Evolutionary conservation across 2,797 vertebrate species (phyloP).

Genomic region (Holocentrus rufus): DNA sequence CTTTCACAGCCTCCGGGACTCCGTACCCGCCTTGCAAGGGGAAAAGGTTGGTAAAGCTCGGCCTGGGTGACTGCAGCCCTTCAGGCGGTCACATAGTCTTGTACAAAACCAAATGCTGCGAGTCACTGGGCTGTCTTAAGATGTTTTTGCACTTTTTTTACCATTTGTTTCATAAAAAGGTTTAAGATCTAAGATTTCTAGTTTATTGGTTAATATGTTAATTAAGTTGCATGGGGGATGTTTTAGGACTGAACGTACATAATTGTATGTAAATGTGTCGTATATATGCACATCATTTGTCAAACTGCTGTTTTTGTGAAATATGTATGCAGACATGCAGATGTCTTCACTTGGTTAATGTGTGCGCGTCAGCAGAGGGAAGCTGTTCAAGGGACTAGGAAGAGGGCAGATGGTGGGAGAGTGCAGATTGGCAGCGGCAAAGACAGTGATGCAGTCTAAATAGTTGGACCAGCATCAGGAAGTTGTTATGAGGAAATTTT

Average conservation of each 20-base stretch:
- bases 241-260: background rate
- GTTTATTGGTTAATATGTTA: background rate
- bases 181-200: background rate
- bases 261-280: background rate
- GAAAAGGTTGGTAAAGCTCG: constrained; percentile 93
- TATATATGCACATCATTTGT: background rate
- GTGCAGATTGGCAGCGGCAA: constrained; percentile 54
- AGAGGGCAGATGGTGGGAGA: constrained; percentile 49
- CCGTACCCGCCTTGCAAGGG: constrained; percentile 96
- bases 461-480: constrained; percentile 70
- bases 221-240: background rate
- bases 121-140: constrained; percentile 11
- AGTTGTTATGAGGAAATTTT: constrained; percentile 72
- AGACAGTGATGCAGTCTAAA: constrained; percentile 52
- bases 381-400: constrained; percentile 15
- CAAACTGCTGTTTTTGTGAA: background rate
- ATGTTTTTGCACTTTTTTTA: background rate
- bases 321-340: constrained; percentile 9
- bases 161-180: background rate
- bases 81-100: constrained; percentile 30
- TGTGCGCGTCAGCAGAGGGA: constrained; percentile 27
- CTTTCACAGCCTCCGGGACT: constrained; percentile 99
- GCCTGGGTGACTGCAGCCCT: constrained; percentile 42
- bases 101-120: constrained; percentile 13
- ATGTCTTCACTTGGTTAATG: constrained; percentile 13